Evolutionary conservation across 2,113 vertebrate genomes (phyloP).

Genomic region (Nibea albiflora): DNA sequence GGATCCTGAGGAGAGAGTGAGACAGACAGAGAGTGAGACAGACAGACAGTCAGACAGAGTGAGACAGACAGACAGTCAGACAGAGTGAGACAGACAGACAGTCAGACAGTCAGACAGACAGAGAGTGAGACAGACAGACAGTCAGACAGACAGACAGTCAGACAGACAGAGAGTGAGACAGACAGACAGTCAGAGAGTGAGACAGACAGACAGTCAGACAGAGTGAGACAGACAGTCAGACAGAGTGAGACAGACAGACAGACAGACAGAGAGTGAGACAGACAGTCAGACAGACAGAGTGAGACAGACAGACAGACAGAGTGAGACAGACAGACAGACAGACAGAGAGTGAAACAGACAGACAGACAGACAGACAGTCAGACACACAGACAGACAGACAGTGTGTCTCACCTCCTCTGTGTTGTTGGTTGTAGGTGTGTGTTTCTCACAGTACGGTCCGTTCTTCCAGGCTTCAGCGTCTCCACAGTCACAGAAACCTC

Average conservation of each 20-base stretch:
- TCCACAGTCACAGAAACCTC: conserved; percentile 99
- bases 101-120: neutral
- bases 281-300: too few species aligned
- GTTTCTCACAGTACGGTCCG: conserved; percentile 94
- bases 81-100: neutral
- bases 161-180: too few species aligned
- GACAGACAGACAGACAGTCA: too few species aligned
- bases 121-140: neutral
- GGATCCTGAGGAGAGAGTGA: conserved; percentile 86
- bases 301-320: neutral
- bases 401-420: conserved; percentile 81
- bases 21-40: neutral
- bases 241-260: neutral
- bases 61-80: too few species aligned
- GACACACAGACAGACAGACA: too few species aligned
- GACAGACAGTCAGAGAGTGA: neutral
- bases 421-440: conserved; percentile 82
- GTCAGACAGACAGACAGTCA: neutral
- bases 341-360: neutral
- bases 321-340: too few species aligned
- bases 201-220: too few species aligned
- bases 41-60: too few species aligned
- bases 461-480: conserved; percentile 98
- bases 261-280: neutral
- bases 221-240: too few species aligned